Percentiles rank a stretch among this genome's conserved stretches.
Evolutionary conservation across 2,797 vertebrate genomes (phyloP).

Genomic region (Poecilia picta): DNA sequence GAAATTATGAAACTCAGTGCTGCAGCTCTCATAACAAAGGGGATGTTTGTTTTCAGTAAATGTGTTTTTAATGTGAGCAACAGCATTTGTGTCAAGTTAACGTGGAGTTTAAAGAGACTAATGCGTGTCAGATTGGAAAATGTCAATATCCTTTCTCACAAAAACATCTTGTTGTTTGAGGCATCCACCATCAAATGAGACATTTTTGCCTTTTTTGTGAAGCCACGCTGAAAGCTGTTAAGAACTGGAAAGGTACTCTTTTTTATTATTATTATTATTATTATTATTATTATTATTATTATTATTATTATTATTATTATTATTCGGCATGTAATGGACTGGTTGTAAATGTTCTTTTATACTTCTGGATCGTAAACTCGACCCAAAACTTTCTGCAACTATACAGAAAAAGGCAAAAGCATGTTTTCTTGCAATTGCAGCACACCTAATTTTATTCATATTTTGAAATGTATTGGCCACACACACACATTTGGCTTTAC

Average conservation of each 20-base stretch:
- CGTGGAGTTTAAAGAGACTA: not conserved
- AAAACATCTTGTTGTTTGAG: not conserved
- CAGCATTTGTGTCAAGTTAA: constrained; percentile 1
- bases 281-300: not conserved
- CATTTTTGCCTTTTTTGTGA: not conserved
- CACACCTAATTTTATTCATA: not conserved
- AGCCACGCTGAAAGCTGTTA: not conserved
- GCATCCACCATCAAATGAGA: not conserved
- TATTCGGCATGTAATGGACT: constrained; percentile 2
- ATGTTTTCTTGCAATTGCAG: not conserved
- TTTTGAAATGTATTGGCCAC: not conserved
- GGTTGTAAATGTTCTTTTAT: not conserved
- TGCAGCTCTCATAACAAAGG: not conserved
- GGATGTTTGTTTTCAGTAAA: constrained; percentile 1
- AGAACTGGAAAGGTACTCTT: not conserved
- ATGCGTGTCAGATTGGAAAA: not conserved
- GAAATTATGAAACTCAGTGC: constrained; percentile 7
- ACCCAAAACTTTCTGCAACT: constrained; percentile 1
- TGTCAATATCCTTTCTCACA: constrained; percentile 8
- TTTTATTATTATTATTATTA: not conserved
- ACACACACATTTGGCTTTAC: constrained; percentile 26
- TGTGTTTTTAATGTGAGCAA: constrained; percentile 3
- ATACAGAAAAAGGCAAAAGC: not conserved
- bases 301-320: too few relatives aligned
- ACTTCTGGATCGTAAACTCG: constrained; percentile 13